Evolutionary conservation across 2,113 vertebrate species (phyloP), one percentile per base, ranked within the genome.

Genomic region (Poeciliopsis turrubarensis): DNA sequence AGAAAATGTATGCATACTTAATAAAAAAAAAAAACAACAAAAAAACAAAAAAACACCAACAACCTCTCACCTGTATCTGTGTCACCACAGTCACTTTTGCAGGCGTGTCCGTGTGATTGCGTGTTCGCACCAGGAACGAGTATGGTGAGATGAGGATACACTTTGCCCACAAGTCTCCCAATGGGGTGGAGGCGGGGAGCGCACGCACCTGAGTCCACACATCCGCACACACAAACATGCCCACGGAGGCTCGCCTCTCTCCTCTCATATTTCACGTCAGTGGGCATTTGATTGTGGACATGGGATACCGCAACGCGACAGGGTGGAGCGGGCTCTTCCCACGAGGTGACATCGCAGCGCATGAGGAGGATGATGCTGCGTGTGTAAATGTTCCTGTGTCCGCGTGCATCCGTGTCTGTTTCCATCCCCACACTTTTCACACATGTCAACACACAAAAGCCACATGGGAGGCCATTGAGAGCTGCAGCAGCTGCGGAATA

Each of bases 381-480:
- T 81, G 65, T 84, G 29, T 69, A 54, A 70, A 66, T 66, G 73
- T 72, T 80, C 80, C 68, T 68, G 60, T 47, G 82, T 79, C 74
- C 72, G 4, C 61, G 78, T 83, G 81, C 74, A 77, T 87, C 78
- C 84, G 84, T 80, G 89, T 91, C 84, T 74, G 80, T 90, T 89
- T 90, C 85, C 74, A 44, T 85, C 83, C 88, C 79, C 88, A 79
- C 86, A 84, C 87, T 89, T 84, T 89, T 91, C 89, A 87, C 90
- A 91, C 92, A 80, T 89, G 89, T 93, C 92, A 89, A 92, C 93
- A 89, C 89, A 90, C 91, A 92, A 91, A 92, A 91, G 82, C 89
- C 93, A 92, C 91, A 87, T 89, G 91, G 89, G 93, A 92, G 84
- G 87, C 85, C 86, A 89, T 86, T 82, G 90, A 93, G 88, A 93